Evolutionary conservation across 23 tunicate genomes (phyloP).

Genomic region (Diplosoma virens): DNA sequence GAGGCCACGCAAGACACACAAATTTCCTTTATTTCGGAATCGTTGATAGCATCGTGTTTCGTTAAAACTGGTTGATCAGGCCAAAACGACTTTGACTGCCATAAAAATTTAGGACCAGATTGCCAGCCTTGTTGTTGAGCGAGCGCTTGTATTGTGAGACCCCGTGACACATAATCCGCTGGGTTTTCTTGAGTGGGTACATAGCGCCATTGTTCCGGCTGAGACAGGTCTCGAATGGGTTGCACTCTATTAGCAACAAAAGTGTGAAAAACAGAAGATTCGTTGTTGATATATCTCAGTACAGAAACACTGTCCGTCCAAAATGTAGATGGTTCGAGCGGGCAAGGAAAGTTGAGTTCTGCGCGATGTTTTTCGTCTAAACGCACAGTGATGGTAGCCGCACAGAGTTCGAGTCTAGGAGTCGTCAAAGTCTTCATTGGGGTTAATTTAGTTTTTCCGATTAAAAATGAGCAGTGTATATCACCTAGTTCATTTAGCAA

Average conservation of each 20-base stretch:
- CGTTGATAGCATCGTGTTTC: neutral
- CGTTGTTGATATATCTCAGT: constrained; percentile 29
- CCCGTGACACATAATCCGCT: constrained; percentile 40
- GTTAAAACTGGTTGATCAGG: constrained; percentile 35
- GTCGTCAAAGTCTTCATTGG: constrained; percentile 42
- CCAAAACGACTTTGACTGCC: constrained; percentile 28
- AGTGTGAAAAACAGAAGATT: constrained; percentile 26
- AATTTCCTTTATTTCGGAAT: constrained; percentile 27
- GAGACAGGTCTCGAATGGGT: constrained; percentile 17
- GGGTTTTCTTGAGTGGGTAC: constrained; percentile 41
- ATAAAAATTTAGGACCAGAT: constrained; percentile 49
- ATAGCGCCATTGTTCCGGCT: constrained; percentile 35
- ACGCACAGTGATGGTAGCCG: constrained; percentile 37
- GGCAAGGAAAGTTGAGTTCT: constrained; percentile 22
- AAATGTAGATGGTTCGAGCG: constrained; percentile 1
- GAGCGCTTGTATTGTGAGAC: constrained; percentile 26
- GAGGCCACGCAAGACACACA: neutral
- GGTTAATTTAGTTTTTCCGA: constrained; percentile 40
- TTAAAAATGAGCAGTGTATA: constrained; percentile 36
- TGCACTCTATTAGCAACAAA: constrained; percentile 66
- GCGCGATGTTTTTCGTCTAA: neutral
- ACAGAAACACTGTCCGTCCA: constrained; percentile 68
- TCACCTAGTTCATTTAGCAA: constrained; percentile 5
- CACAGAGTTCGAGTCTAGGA: constrained; percentile 47
- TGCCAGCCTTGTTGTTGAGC: constrained; percentile 26